These are phyloP conservation scores for Rhinoderma darwinii DNA, from an alignment of 2,113 vertebrate species.

Conservation along the genomic window DNA sequence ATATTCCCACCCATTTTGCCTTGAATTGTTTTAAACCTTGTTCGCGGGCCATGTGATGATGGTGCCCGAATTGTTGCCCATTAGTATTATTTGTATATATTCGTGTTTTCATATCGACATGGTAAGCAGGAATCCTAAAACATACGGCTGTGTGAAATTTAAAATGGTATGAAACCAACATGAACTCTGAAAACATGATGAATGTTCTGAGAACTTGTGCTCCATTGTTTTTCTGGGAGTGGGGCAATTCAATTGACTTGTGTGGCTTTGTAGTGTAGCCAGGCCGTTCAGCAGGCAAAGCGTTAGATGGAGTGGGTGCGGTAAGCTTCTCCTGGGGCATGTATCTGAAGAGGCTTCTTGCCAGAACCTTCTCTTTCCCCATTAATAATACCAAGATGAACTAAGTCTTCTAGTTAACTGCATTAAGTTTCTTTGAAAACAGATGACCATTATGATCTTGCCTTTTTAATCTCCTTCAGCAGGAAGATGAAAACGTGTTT, in stretches of 20 bases:
- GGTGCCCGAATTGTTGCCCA: too few relatives aligned
- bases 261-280: neutral
- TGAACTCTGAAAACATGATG: neutral
- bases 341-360: conserved; percentile 15
- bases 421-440: neutral
- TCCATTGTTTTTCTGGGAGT: neutral
- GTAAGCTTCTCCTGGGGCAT: conserved; percentile 23
- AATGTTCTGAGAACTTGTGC: neutral
- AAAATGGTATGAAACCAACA: neutral
- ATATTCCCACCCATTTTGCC: too few relatives aligned
- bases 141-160: too few relatives aligned
- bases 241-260: neutral
- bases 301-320: neutral
- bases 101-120: too few relatives aligned
- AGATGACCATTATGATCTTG: neutral
- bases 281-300: conserved; percentile 7
- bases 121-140: too few relatives aligned
- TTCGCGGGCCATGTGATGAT: too few relatives aligned
- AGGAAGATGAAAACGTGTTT: conserved; percentile 13
- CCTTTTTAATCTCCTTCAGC: neutral
- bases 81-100: too few relatives aligned
- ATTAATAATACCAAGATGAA: neutral
- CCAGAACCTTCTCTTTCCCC: conserved; percentile 22
- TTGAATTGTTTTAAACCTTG: too few relatives aligned
- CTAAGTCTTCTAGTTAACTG: neutral